phyloP scores from a whole-genome alignment of 2,797 vertebrate species.

The Smutsia temminckii region DNA sequence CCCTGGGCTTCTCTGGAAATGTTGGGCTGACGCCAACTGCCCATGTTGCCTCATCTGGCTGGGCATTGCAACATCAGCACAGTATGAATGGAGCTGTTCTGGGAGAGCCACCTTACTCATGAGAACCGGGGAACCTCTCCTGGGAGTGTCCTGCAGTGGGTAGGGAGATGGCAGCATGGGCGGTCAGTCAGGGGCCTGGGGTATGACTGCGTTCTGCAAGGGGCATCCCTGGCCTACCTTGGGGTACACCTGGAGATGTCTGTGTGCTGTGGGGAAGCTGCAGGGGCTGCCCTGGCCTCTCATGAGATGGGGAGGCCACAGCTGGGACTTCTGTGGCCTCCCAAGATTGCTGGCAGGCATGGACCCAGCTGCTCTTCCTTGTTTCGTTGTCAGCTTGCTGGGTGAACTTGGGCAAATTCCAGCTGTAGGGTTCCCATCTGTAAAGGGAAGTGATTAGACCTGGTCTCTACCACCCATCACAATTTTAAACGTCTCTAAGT shows the following conservation, averaged over 20 bases:
- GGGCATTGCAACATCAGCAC: not conserved
- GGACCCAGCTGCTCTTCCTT: not conserved
- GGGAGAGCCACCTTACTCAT: slow-evolving; percentile 11
- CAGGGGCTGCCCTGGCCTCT: not conserved
- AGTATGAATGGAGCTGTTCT: not conserved
- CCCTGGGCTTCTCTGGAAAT: not conserved
- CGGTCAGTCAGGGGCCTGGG: slow-evolving; percentile 3
- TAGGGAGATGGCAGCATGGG: not conserved
- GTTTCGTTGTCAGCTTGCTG: not conserved
- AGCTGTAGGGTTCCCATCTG: rapidly evolving
- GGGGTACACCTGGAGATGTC: not conserved
- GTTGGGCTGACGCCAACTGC: not conserved
- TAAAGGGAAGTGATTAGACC: not conserved
- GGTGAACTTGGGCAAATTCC: not conserved
- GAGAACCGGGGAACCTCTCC: not conserved
- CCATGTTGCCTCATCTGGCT: slow-evolving; percentile 46
- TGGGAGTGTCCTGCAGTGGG: not conserved
- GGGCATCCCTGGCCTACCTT: not conserved
- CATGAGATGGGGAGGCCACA: rapidly evolving
- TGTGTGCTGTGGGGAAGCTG: not conserved
- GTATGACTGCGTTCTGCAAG: not conserved
- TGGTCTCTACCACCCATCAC: not conserved
- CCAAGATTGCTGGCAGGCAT: rapidly evolving
- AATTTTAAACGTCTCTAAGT: not conserved
- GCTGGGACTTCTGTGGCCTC: not conserved